Conservation (phyloP, 2,113 vertebrate genomes). For the Myotis lucifugus region DNA sequence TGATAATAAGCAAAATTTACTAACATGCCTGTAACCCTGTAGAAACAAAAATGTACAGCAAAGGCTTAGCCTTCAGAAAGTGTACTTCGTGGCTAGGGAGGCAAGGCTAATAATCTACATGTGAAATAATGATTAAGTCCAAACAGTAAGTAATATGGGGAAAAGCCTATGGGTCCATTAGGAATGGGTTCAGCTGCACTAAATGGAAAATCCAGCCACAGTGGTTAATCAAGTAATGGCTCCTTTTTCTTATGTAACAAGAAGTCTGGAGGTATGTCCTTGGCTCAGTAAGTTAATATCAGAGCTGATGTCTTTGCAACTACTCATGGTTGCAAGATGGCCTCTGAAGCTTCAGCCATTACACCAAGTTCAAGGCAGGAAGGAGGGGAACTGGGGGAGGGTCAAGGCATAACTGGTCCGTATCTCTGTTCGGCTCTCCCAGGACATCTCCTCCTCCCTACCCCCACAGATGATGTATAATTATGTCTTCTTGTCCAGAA, state of each 20-base stretch:
- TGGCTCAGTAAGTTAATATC: not conserved
- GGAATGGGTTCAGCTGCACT: not conserved
- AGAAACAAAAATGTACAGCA: not conserved
- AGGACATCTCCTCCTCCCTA: not conserved
- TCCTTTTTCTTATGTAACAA: not conserved
- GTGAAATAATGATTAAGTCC: not conserved
- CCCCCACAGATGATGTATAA: not conserved
- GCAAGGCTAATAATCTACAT: not conserved
- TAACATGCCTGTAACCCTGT: no score
- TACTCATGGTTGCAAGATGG: not conserved
- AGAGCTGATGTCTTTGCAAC: not conserved
- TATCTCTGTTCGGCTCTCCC: not conserved
- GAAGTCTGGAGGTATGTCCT: not conserved
- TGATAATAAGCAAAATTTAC: not conserved
- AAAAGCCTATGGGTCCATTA: not conserved
- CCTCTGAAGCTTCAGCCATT: not conserved
- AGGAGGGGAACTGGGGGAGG: not conserved
- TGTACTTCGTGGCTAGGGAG: not conserved
- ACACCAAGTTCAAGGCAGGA: not conserved
- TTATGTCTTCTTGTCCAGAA: not conserved
- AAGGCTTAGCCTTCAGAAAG: constrained; percentile 3
- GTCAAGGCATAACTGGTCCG: not conserved
- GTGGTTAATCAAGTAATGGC: not conserved
- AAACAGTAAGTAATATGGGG: not conserved
- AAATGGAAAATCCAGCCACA: not conserved